Base-by-base conservation (phyloP, 2,888 invertebrate species). In the Nudaria mundana region DNA sequence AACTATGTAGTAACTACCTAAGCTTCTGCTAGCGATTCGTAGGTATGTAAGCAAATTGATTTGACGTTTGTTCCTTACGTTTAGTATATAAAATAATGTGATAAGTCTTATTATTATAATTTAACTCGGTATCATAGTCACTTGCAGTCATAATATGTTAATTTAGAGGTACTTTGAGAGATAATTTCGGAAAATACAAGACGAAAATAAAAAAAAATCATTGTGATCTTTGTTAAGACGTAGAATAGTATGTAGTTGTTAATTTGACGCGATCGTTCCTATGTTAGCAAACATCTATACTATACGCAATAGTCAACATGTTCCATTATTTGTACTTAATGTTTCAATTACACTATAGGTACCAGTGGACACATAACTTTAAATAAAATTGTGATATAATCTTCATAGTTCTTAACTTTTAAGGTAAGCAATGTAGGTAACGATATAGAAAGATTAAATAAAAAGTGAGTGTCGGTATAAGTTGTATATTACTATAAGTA, bases 71-170 rank as follows among this genome's bases (percentile, higher is more conserved):
- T 85, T 86, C 83, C 85, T 84, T 74, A 73, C 70, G 63, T 56
- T 66, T 65, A 70, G 69, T 65, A 67, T 37, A 71, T 78, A 77
- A 72, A 71, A 72, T 80, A 76, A 75, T 86, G 88, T 88, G 87
- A 87, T 87, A 85, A 71, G 81, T 58, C 56, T 76, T 79, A 73
- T 67, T 73, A 72, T 67, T 74, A 74, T 68, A 77, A 77, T 77
- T 53, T 67, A 76, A 77, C 67, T 81, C 83, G 68, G 71, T 80
- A 79, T 80, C 74, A 72, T 88, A 88, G 88, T 88, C 88, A 87
- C 86, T 86, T 86, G 81, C 81, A 88, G 88, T 88, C 88, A 88
- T 87, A 87, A 87, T 88, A 87, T 81, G 81, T 84, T 81, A 83
- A 72, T 71, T 67, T 81, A 82, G 78, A 76, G 71, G 78, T 82